These are phyloP conservation scores for Ormyrus rosae DNA, from an alignment of 2,888 invertebrate species.

Conservation along the genomic window DNA sequence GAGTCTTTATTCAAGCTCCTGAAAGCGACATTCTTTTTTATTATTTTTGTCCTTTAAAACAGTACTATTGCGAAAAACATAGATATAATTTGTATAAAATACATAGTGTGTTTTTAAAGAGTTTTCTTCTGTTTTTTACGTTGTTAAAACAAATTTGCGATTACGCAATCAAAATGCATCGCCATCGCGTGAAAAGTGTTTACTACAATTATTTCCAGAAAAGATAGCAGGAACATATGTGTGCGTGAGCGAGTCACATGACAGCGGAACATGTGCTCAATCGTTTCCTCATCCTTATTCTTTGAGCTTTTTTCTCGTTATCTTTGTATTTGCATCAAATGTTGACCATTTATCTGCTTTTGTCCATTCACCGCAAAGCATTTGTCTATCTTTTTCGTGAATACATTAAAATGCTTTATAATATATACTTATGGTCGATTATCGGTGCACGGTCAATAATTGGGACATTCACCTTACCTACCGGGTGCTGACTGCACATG, in stretches of 20 bases:
- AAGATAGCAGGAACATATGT: slow-evolving; percentile 20
- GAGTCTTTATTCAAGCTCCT: slow-evolving; percentile 55
- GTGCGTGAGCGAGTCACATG: slow-evolving; percentile 17
- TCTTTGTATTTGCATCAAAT: slow-evolving; percentile 18
- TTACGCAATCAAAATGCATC: slow-evolving; percentile 42
- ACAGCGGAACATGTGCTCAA: slow-evolving; percentile 29
- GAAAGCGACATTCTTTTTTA: slow-evolving; percentile 9
- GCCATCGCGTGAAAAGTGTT: slow-evolving; percentile 28
- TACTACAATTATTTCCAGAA: slow-evolving; percentile 49
- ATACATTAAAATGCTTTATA: slow-evolving; percentile 4
- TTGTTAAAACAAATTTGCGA: slow-evolving; percentile 28
- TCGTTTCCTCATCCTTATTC: slow-evolving; percentile 5
- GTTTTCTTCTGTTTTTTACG: slow-evolving; percentile 12
- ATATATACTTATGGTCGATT: background rate
- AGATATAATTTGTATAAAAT: slow-evolving; percentile 5
- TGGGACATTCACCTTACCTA: slow-evolving; percentile 20
- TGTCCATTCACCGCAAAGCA: slow-evolving; percentile 18
- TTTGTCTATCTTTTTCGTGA: slow-evolving; percentile 11
- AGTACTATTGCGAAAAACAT: background rate
- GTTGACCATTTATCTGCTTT: slow-evolving; percentile 15
- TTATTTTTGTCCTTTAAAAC: slow-evolving; percentile 3
- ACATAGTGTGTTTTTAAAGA: background rate
- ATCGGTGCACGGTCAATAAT: slow-evolving; percentile 22
- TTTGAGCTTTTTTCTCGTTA: background rate
- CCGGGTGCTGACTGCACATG: slow-evolving; percentile 3